Percentiles rank a stretch among this genome's conserved stretches.
Evolutionary conservation across 2,888 invertebrate genomes (phyloP).

Genomic region (Drosophila paucipuncta): DNA sequence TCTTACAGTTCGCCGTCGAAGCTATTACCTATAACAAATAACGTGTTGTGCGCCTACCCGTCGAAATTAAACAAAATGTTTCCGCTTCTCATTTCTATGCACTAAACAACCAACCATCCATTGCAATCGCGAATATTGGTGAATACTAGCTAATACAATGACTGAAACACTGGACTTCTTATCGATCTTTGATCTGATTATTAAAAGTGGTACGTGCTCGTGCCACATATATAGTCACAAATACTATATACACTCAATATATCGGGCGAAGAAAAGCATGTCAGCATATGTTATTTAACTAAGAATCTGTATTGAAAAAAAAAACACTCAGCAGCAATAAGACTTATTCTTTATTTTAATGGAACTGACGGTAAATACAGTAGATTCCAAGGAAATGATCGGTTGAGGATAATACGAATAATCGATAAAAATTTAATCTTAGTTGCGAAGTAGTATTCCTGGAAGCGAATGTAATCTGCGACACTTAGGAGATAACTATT

Average conservation of each 20-base stretch:
- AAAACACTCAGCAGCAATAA: not conserved
- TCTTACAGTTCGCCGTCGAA: slow-evolving; percentile 56
- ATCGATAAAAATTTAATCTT: not conserved
- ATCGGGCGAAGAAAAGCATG: not conserved
- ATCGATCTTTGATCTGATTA: slow-evolving; percentile 78
- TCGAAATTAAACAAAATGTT: slow-evolving; percentile 50
- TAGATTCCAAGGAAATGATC: not conserved
- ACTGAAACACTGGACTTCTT: slow-evolving; percentile 69
- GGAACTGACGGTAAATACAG: not conserved
- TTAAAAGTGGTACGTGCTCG: slow-evolving; percentile 67
- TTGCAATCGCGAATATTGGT: slow-evolving; percentile 25
- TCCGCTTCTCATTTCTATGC: slow-evolving; percentile 22
- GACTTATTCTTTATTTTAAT: not conserved
- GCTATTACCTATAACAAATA: slow-evolving; percentile 25
- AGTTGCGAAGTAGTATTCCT: not conserved
- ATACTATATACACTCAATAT: not conserved
- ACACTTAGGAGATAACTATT: not conserved
- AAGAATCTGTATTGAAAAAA: not conserved
- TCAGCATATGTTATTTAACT: not conserved
- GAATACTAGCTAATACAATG: slow-evolving; percentile 44
- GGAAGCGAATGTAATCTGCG: not conserved
- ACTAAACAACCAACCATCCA: slow-evolving; percentile 28
- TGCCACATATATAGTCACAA: not conserved
- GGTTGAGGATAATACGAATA: not conserved
- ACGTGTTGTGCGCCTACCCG: slow-evolving; percentile 42